Conservation (phyloP, 2,888 invertebrate species). For the Melanargia galathea region DNA sequence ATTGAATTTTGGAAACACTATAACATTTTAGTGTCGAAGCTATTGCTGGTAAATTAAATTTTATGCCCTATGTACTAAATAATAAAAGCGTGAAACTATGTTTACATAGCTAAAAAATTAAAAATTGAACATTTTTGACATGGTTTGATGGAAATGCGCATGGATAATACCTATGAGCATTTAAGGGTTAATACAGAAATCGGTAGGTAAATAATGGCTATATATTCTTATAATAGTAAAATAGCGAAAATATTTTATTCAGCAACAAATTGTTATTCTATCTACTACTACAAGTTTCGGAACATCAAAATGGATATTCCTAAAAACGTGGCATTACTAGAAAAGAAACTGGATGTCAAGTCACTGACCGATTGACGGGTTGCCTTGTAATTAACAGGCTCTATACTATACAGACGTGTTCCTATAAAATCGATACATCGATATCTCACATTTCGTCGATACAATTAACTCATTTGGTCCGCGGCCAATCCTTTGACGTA, state of each 20-base stretch:
- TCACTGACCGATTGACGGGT: slow-evolving; percentile 58
- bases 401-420: slow-evolving; percentile 43
- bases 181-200: no score
- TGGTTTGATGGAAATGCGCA: no score
- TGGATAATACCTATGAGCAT: no score
- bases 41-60: slow-evolving; percentile 2
- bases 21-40: background rate
- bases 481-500: slow-evolving; percentile 16
- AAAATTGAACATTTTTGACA: no score
- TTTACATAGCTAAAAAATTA: background rate
- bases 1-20: slow-evolving; percentile 32
- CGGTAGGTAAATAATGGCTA: no score
- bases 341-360: slow-evolving; percentile 31
- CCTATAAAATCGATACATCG: slow-evolving; percentile 23
- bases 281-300: background rate
- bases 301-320: background rate
- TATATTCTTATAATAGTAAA: no score
- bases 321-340: slow-evolving; percentile 9
- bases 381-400: slow-evolving; percentile 62
- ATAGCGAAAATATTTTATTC: background rate
- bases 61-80: background rate
- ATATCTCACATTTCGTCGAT: slow-evolving; percentile 22
- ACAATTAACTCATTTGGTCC: slow-evolving; percentile 24
- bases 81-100: background rate
- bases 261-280: background rate